Evolutionary conservation across 2,888 invertebrate species (phyloP), one percentile per base, ranked within the genome.

Genomic region (Eurytoma adleriae): DNA sequence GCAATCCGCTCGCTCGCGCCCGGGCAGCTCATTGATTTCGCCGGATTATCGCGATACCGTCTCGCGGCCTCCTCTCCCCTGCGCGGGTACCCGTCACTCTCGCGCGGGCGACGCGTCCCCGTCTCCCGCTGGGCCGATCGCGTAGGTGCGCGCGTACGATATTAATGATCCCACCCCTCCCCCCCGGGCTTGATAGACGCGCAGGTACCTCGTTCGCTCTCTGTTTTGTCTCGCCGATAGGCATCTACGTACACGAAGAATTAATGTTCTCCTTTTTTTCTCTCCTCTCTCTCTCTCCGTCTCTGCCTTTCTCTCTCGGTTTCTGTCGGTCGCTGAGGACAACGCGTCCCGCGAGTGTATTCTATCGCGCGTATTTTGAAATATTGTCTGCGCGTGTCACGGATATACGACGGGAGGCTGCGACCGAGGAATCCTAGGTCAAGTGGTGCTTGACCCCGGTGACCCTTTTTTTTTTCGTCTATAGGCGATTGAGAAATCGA

Each of bases 281-380:
- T 24, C n/a, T n/a, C n/a, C n/a, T 67, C 13, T 67, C 40, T 67
- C 18, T 24, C 10, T 0, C 1, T 52, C 24, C 48, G 76, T 83
- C 78, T 81, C 78, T 64, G 59, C 24, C 50, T n/a, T n/a, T 68
- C 14, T 68, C n/a, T 48, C 3, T 66, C 18, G 0, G 20, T 20
- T 50, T 14, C n/a, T n/a, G n/a, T n/a, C n/a, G n/a, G 66, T 40
- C 7, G 40, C 40, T 40, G 5, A 40, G 4, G 57, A 57, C 20
- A 10, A 57, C 57, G 18, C 18, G n/a, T 10, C 2, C 18, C 20
- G 57, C 20, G 18, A 20, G 30, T 66, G 64, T 66, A 66, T 57
- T 5, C 14, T n/a, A 5, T 16, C 62, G 18, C 30, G 64, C 64
- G 20, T 48, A 61, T 71, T 71, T 71, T 71, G 59, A 61, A 61